Evolutionary conservation across 2,797 vertebrate genomes (phyloP).

Genomic region (Okamejei kenojei): DNA sequence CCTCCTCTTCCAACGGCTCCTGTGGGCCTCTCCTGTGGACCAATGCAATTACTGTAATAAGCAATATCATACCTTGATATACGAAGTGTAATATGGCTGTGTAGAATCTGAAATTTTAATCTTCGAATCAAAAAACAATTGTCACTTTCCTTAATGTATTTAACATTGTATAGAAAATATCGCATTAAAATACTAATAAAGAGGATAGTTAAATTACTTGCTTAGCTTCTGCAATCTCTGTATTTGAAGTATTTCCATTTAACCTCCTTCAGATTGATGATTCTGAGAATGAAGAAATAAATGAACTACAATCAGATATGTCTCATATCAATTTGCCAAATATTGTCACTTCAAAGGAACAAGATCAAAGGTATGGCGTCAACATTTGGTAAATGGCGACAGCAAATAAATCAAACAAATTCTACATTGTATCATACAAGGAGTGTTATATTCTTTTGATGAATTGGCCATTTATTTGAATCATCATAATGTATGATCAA

Average conservation of each 20-base stretch:
- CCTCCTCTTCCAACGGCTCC: no score
- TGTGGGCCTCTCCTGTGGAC: no score
- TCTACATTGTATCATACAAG: no score
- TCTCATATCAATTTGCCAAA: slow-evolving; percentile 21
- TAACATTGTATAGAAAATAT: background rate
- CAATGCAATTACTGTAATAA: background rate
- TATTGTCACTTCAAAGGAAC: slow-evolving; percentile 27
- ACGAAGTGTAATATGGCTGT: background rate
- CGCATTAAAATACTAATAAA: background rate
- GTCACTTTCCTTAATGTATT: background rate
- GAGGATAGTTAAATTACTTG: background rate
- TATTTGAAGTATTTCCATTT: background rate
- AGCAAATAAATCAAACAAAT: background rate
- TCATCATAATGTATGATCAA: no score
- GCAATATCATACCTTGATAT: no score
- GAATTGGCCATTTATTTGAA: no score
- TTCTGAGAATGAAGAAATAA: slow-evolving; percentile 14
- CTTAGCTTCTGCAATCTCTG: background rate
- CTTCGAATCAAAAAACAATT: background rate
- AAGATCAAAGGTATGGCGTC: slow-evolving; percentile 20
- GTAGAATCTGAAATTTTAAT: background rate
- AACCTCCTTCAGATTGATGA: slow-evolving; percentile 2
- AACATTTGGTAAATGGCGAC: background rate
- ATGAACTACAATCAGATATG: background rate
- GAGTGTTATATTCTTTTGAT: no score